Evolutionary conservation across 2,888 invertebrate species (phyloP), one percentile per base, ranked within the genome.

Genomic region (Campoplex nolae): DNA sequence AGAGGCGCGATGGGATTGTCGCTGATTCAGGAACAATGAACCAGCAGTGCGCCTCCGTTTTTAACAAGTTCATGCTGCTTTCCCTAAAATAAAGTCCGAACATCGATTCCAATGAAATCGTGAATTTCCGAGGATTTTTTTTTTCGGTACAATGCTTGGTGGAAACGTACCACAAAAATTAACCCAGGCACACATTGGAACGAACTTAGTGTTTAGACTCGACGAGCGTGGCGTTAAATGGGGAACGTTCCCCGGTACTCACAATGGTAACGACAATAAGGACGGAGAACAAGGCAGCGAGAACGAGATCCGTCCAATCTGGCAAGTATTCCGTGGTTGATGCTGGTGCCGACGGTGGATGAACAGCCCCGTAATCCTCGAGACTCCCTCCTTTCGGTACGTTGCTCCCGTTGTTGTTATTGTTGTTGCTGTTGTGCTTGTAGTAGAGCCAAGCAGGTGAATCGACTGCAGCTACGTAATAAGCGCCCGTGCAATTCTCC

Each of bases 251-350:
- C 3, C 28, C 3, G 28, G 71, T 78, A 81, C 94, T 94, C 90
- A 94, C 94, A 90, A 94, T 94, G 38, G 94, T 94, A 86, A 94
- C 93, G 85, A 94, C 92, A 87, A 94, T 94, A 88, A 94, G 92
- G 76, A 92, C 90, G 84, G 91, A 93, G 90, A 94, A 94, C 75
- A 93, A 90, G 32, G 91, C 91, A 48, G 94, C 93, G 77, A 94
- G 89, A 56, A 93, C 89, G 48, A 94, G 90, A 87, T 94, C 94
- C 48, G 90, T 90, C 94, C 94, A 94, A 74, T 90, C 89, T 18
- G 93, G 91, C 48, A 91, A 88, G 32, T 92, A 92, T 71, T 91
- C 86, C 28, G 54, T 78, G 80, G 67, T 86, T 65, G 80, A 86
- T 56, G 80, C 67, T 11, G 80, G 76, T n/a, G 65, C 76, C 56